Percentiles rank a stretch among this genome's conserved stretches.
phyloP scores from a whole-genome alignment of 2,113 vertebrate genomes.

The Gallinago undulata region DNA sequence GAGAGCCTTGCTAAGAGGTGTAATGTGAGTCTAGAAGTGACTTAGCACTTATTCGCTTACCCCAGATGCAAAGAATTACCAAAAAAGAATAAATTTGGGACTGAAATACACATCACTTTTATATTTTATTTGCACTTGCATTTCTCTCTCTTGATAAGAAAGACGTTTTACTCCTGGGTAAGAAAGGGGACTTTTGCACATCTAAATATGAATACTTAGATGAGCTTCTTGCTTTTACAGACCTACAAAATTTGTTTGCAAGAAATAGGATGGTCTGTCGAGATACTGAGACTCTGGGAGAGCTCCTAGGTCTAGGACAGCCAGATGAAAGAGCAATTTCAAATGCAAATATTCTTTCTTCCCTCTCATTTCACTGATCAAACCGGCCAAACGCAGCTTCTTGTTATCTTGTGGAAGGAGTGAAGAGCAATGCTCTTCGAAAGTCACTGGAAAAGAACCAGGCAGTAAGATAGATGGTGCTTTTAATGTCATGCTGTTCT shows the following conservation, averaged over 20 bases:
- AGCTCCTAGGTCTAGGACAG: neutral
- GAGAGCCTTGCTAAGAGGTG: neutral
- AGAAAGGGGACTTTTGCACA: neutral
- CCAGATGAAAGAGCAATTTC: conserved; percentile 26
- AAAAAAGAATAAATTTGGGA: neutral
- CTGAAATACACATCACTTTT: neutral
- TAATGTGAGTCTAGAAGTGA: neutral
- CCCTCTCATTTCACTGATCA: neutral
- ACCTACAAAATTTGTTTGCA: neutral
- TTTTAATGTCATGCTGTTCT: conserved; percentile 29
- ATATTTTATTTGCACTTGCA: neutral
- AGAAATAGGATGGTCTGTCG: neutral
- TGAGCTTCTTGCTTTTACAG: neutral
- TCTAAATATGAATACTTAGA: neutral
- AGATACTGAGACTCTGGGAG: neutral
- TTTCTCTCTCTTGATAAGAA: neutral
- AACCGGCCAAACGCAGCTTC: neutral
- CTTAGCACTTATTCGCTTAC: neutral
- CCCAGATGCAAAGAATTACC: neutral
- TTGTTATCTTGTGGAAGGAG: neutral
- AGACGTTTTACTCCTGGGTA: neutral
- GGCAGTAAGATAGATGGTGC: neutral
- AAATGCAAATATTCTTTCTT: neutral
- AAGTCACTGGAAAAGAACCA: neutral
- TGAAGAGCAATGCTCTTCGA: neutral